Conservation (phyloP, 2,113 vertebrate genomes). For the Empidonax alnorum region DNA sequence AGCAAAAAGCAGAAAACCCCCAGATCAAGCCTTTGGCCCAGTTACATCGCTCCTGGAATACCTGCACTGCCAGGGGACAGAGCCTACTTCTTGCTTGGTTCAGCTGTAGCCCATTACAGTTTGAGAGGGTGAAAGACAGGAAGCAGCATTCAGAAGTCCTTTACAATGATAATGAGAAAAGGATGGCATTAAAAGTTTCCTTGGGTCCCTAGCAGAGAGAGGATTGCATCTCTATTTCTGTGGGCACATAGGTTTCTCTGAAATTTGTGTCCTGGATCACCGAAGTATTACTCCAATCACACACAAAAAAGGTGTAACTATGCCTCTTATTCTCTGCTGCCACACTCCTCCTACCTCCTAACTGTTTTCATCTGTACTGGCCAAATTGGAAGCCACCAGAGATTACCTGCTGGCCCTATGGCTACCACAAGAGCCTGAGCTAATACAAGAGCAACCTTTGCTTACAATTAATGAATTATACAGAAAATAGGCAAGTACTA, state of each 20-base stretch:
- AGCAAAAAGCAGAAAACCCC: not conserved
- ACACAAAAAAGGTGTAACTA: not conserved
- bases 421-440: not conserved
- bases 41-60: not conserved
- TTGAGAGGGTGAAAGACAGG: not conserved
- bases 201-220: not conserved
- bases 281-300: not conserved
- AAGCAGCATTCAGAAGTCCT: not conserved
- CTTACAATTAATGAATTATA: not conserved
- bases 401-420: not conserved
- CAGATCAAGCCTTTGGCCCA: not conserved
- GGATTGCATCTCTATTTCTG: not conserved
- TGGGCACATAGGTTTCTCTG: fast-evolving
- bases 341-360: not conserved
- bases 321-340: not conserved
- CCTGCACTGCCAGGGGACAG: not conserved
- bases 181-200: not conserved
- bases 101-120: not conserved
- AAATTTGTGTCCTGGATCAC: not conserved
- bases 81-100: not conserved
- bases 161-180: not conserved
- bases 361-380: not conserved
- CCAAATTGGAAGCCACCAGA: not conserved
- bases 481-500: not conserved
- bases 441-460: not conserved